Conservation (phyloP, 2,797 vertebrate genomes). For the Luscinia luscinia region DNA sequence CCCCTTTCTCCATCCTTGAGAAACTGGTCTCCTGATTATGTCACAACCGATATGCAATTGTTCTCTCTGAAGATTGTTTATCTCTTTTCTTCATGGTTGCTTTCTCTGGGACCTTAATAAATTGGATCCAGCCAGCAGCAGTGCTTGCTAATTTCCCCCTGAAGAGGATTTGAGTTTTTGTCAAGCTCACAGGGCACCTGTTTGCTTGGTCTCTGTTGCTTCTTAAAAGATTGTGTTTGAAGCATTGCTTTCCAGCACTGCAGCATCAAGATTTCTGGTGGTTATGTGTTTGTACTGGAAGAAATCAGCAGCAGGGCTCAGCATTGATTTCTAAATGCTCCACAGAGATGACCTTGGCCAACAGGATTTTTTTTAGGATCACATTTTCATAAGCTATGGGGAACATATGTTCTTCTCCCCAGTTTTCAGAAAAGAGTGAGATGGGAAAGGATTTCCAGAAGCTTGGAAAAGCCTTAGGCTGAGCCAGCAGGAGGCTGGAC, state of each 20-base stretch:
- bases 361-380: neutral
- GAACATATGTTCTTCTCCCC: neutral
- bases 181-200: neutral
- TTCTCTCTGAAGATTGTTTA: conserved; percentile 64
- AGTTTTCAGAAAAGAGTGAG: neutral
- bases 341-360: neutral
- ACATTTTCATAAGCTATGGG: neutral
- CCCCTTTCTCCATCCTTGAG: neutral
- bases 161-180: conserved; percentile 36
- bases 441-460: neutral
- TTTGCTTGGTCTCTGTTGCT: neutral
- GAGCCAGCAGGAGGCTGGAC: neutral
- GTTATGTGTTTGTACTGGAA: neutral
- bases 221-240: neutral
- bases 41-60: conserved; percentile 58
- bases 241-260: neutral
- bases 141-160: conserved; percentile 24
- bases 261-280: neutral
- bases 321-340: neutral
- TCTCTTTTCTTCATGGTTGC: conserved; percentile 54
- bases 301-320: neutral
- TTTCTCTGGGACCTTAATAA: conserved; percentile 48
- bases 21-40: conserved; percentile 53
- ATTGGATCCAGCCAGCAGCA: conserved; percentile 24
- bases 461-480: neutral